Percentiles rank a stretch among this genome's conserved stretches.
Conservation (phyloP, 37 sponge, comb jelly and placozoan genomes). For the Oopsacas minuta region DNA sequence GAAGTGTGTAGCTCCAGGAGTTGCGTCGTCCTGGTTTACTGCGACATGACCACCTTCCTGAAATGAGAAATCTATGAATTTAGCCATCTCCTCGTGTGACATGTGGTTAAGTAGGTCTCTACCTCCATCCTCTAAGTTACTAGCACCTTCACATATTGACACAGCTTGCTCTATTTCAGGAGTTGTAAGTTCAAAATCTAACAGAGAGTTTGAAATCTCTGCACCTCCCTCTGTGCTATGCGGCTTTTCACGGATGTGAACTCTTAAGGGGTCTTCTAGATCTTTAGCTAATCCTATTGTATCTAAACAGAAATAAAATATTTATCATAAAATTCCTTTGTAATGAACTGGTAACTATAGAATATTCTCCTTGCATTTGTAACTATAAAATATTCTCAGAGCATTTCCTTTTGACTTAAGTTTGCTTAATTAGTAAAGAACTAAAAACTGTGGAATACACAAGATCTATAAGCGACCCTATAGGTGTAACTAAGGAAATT, state of each 20-base stretch:
- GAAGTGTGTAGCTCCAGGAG: background rate
- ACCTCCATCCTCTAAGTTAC: background rate
- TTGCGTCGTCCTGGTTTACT: background rate
- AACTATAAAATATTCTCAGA: no score
- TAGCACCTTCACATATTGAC: background rate
- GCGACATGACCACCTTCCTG: background rate
- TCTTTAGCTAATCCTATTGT: background rate
- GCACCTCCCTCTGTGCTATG: background rate
- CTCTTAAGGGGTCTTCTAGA: background rate
- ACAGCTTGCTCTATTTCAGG: background rate
- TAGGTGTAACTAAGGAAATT: no score
- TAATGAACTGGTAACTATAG: no score
- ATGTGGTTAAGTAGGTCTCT: slow-evolving; percentile 4
- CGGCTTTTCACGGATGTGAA: slow-evolving; percentile 5
- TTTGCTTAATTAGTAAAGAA: no score
- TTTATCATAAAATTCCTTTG: background rate
- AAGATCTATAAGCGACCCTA: no score
- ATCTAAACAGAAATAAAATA: background rate
- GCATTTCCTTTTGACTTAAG: no score
- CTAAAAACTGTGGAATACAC: no score
- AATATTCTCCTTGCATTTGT: no score
- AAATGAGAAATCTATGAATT: background rate
- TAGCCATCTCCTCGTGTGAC: background rate
- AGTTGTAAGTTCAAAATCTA: background rate
- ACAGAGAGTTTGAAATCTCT: background rate